Base-by-base conservation (phyloP, 2,797 vertebrate species). In the Squalus acanthias region DNA sequence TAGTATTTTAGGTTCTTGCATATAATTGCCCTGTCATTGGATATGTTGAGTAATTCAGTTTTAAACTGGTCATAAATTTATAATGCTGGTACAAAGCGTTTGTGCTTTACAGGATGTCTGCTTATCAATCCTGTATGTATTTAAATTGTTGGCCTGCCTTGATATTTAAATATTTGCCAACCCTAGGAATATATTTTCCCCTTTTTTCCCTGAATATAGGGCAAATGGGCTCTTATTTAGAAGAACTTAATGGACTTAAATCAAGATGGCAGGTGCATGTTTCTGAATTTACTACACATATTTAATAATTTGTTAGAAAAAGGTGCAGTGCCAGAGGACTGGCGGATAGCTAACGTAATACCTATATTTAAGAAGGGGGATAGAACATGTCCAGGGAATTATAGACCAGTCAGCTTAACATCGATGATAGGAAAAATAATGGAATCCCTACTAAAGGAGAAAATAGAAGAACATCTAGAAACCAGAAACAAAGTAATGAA, bases 121-220 rank as follows among this genome's bases (percentile, higher is more conserved):
- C 12, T 63, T 63, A 60, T 12, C 88, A 63, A 91, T 93, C 63
- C 63, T 67, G 3, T 24, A 24, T 67, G 15, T 39, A 93, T 93
- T 93, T 67, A 67, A 67, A 20, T 85, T 39, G 46, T 46, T n/a
- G 20, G 39, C 4, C 39, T 67, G 63, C 8, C n/a, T 33, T 67
- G 63, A 65, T 96, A 95, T 96, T 96, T 96, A 96, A 96, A 93
- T 76, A 96, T 96, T 97, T 96, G 94, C 96, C 96, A 96, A 65
- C 96, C 87, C 96, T 96, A 96, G 63, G 91, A 93, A 67, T 50
- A 67, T 67, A n/a, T 67, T 91, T 91, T 63, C 2, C 57, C 17
- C 39, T 39, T 82, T 82, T 10, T 8, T n/a, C 39, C 29, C 13
- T 91, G 57, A 91, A 15, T 91, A 17, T 15, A 91, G 26, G 3